These are phyloP conservation scores for Erebia palarica DNA, from an alignment of 2,888 invertebrate genomes.

Conservation along the genomic window DNA sequence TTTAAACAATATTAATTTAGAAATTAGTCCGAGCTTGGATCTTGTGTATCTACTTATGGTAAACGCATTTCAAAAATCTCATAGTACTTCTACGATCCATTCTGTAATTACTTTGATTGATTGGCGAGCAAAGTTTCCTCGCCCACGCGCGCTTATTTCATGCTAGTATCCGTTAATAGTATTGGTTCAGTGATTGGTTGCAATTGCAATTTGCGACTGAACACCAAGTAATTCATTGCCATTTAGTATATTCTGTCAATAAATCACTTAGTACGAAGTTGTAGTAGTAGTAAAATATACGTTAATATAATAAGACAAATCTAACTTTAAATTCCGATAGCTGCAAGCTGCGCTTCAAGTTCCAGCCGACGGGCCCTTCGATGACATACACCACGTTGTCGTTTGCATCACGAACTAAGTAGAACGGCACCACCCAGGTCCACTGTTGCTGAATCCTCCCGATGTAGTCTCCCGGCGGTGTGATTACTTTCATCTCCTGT, in stretches of 20 bases:
- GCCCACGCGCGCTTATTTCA: not conserved
- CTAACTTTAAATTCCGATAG: constrained; percentile 66
- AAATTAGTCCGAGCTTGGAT: constrained; percentile 29
- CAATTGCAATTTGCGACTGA: not conserved
- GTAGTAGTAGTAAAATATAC: too few relatives aligned
- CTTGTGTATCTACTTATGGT: too few relatives aligned
- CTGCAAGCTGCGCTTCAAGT: constrained; percentile 60
- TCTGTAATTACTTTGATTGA: not conserved
- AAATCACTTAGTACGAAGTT: too few relatives aligned
- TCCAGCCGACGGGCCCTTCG: constrained; percentile 86
- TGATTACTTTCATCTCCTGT: constrained; percentile 86
- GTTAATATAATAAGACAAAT: too few relatives aligned
- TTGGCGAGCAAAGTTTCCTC: not conserved
- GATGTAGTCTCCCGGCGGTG: constrained; percentile 86
- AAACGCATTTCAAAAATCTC: not conserved
- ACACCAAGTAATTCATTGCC: not conserved
- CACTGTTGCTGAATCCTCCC: constrained; percentile 88
- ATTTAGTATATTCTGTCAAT: not conserved
- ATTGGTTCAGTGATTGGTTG: constrained; percentile 9
- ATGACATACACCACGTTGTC: constrained; percentile 86
- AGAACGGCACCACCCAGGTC: constrained; percentile 85
- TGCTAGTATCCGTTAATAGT: not conserved
- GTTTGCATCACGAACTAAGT: constrained; percentile 85
- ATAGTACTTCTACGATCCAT: not conserved
- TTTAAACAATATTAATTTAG: not conserved